These are phyloP conservation scores for Aegithalos caudatus DNA, from an alignment of 2,113 vertebrate genomes.

Conservation along the genomic window DNA sequence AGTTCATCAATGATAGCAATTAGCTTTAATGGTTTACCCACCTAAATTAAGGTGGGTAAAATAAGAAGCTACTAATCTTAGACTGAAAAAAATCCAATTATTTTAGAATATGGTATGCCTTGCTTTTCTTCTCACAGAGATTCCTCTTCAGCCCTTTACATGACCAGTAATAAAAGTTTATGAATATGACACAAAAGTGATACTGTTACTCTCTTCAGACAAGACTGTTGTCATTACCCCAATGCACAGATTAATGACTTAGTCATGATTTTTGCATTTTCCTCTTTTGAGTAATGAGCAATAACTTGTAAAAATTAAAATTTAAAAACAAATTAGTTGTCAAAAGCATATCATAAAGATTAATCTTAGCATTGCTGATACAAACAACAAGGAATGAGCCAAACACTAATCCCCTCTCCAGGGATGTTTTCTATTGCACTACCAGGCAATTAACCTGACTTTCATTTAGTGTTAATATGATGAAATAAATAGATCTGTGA, in stretches of 20 bases:
- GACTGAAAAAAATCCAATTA: neutral
- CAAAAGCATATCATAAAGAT: neutral
- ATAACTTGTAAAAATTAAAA: constrained; percentile 15
- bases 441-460: neutral
- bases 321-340: neutral
- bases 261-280: neutral
- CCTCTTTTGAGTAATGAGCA: neutral
- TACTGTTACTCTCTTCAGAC: neutral
- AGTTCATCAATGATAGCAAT: neutral
- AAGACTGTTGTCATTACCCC: neutral
- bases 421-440: neutral
- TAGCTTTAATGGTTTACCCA: neutral
- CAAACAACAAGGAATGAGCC: neutral
- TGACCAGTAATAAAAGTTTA: constrained; percentile 6
- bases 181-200: neutral
- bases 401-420: neutral
- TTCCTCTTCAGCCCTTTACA: neutral
- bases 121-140: neutral
- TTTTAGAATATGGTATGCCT: neutral
- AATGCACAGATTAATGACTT: neutral
- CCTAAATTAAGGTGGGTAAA: neutral
- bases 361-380: neutral
- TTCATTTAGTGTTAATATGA: neutral
- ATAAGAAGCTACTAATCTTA: neutral
- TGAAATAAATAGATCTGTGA: neutral